Base-by-base conservation (phyloP, 2,797 vertebrate species). In the Decapterus maruadsi region DNA sequence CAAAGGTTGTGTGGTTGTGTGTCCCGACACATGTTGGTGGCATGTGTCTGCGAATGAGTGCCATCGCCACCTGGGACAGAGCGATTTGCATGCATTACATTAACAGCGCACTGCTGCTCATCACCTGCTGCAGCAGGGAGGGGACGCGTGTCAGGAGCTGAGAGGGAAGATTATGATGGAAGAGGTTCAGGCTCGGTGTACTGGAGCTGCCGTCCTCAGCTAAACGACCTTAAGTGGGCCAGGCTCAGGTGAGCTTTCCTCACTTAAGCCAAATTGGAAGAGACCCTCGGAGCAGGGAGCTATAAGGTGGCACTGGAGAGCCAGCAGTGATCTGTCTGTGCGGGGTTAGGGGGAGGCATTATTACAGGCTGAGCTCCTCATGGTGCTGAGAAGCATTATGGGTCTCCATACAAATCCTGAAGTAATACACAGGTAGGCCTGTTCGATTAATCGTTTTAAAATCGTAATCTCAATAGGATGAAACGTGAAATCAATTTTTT, bases 191-290 rank as follows among this genome's bases (percentile, higher is more conserved):
- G 50, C 68, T 77, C 17, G 3, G 7, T 19, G 6, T n/a, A 19
- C 53, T 66, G 70, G 48, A 69, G 80, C 77, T 72, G 68, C 62
- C 61, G 77, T 55, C 71, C 68, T 58, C 66, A 56, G 48, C 58
- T 75, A 40, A 83, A 89, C 68, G 68, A 79, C 77, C 72, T 54
- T 72, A 77, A 87, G 79, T 83, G 73, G 77, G 78, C 73, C 79
- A 79, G 77, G 60, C 78, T 85, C 64, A 86, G 87, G 88, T 90
- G 82, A 87, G 80, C 77, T 61, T 77, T 53, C 61, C 65, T 76
- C 75, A 81, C 89, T 81, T 87, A 85, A 84, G 84, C 64, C 80
- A 90, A 89, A 90, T 85, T 89, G 86, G 80, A 91, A 81, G 77
- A 81, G 72, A 75, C 81, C 77, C 80, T 81, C 6, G 8, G 46